phyloP scores from a whole-genome alignment of 2,888 invertebrate species.

The Axea sp. region DNA sequence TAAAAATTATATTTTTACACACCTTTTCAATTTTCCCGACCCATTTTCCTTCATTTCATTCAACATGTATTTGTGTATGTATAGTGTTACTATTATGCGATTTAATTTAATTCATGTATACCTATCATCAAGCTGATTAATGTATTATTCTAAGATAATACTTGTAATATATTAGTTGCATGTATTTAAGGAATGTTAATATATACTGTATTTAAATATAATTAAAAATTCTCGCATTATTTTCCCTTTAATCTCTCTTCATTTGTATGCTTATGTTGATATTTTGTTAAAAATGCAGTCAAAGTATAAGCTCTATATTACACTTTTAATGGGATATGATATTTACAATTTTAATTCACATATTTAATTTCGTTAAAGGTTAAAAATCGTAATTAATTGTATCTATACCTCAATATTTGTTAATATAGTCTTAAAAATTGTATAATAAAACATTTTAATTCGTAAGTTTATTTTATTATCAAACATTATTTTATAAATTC shows the following conservation, averaged over 20 bases:
- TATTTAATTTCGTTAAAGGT: too few relatives aligned
- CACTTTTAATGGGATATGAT: too few relatives aligned
- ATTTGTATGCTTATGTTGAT: slow-evolving; percentile 24
- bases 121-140: slow-evolving; percentile 24
- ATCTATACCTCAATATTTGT: too few relatives aligned
- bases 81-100: slow-evolving; percentile 29
- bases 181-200: slow-evolving; percentile 77
- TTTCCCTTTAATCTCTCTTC: slow-evolving; percentile 63
- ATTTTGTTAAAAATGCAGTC: too few relatives aligned
- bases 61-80: slow-evolving; percentile 27
- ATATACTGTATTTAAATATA: slow-evolving; percentile 72
- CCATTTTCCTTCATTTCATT: background rate
- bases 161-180: slow-evolving; percentile 74
- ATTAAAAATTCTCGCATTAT: slow-evolving; percentile 71
- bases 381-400: too few relatives aligned
- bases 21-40: slow-evolving; percentile 1
- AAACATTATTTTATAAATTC: too few relatives aligned
- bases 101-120: slow-evolving; percentile 29
- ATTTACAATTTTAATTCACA: too few relatives aligned
- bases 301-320: too few relatives aligned
- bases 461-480: too few relatives aligned
- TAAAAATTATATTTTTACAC: background rate
- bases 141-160: slow-evolving; percentile 71
- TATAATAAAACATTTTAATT: too few relatives aligned
- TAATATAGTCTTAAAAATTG: too few relatives aligned